Evolutionary conservation across 2,113 vertebrate species (phyloP).

Genomic region (Mus pahari): DNA sequence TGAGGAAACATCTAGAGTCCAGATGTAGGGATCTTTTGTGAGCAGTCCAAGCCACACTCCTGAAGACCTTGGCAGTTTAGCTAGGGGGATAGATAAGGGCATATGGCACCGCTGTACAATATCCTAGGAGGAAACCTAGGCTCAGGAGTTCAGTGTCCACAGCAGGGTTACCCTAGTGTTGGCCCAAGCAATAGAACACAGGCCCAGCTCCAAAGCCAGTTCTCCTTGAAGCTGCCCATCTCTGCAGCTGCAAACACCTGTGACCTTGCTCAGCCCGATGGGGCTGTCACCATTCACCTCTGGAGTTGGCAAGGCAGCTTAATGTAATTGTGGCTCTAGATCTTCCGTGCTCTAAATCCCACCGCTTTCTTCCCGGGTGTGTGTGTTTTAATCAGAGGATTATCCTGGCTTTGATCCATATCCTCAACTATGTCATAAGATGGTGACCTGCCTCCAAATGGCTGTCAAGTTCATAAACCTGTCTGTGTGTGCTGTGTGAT

Average conservation of each 20-base stretch:
- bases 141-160: background rate
- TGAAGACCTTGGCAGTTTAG: background rate
- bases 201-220: background rate
- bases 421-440: background rate
- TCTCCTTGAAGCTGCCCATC: background rate
- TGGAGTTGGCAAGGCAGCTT: background rate
- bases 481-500: background rate
- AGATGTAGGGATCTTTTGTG: background rate
- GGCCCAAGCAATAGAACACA: background rate
- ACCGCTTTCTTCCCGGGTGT: background rate
- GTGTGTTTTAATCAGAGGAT: background rate
- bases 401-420: background rate
- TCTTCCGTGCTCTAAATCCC: background rate
- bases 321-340: background rate
- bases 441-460: background rate
- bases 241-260: background rate
- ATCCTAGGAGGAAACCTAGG: background rate
- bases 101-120: background rate
- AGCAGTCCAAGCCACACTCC: no score
- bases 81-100: background rate
- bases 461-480: background rate
- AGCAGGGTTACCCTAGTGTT: background rate
- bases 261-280: no score
- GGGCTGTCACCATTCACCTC: background rate
- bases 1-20: background rate